A percentile compares a stretch with the other conserved stretches of the same genome.
Evolutionary conservation across 2,797 vertebrate genomes (phyloP).

Genomic region (Prunella strophiata): DNA sequence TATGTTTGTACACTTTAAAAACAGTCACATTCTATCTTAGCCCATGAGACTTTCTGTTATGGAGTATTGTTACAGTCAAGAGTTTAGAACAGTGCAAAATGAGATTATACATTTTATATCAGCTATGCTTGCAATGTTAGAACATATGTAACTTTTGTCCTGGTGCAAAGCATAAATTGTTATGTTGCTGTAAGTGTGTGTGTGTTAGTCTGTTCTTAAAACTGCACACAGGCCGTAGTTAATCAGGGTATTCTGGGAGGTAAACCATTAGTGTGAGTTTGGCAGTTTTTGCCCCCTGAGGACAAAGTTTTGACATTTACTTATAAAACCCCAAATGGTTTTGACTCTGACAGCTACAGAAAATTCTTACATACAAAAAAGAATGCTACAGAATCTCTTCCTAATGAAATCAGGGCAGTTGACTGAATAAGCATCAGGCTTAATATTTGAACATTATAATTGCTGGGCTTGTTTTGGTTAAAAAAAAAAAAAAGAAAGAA

Average conservation of each 20-base stretch:
- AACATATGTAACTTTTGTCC: background rate
- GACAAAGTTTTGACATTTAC: background rate
- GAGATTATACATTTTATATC: background rate
- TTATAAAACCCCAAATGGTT: background rate
- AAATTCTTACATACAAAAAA: background rate
- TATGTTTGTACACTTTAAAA: background rate
- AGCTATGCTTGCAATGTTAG: background rate
- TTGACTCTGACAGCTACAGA: background rate
- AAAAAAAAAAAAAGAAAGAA: no score
- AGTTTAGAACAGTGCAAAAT: background rate
- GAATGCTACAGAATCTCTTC: background rate
- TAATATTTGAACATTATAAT: background rate
- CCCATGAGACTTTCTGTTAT: background rate
- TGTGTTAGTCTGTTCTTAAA: background rate
- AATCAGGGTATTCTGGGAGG: background rate
- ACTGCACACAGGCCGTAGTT: background rate
- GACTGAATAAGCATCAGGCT: background rate
- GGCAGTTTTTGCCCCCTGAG: background rate
- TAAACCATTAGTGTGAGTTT: background rate
- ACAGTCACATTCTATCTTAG: background rate
- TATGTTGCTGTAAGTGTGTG: background rate
- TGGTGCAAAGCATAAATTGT: background rate
- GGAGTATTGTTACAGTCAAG: background rate
- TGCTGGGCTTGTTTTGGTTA: background rate
- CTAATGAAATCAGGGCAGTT: background rate